phyloP scores from a whole-genome alignment of 1,140 invertebrate species.

The Ooceraea biroi region DNA sequence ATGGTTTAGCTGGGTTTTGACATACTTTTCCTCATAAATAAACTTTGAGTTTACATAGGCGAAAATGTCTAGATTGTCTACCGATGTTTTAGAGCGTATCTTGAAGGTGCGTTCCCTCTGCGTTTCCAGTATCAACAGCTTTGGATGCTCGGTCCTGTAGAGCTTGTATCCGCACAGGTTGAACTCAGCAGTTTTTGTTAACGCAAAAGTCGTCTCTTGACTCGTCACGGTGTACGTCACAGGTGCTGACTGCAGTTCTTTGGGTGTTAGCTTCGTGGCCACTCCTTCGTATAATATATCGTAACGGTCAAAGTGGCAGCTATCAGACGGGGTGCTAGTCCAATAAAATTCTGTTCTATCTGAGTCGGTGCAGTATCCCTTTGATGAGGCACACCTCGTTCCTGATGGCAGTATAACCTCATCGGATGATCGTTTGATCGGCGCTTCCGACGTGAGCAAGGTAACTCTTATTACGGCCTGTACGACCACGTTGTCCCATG shows the following conservation, averaged over 20 bases:
- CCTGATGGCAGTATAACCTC: too few species aligned
- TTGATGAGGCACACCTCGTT: too few species aligned
- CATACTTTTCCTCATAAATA: conserved; percentile 53
- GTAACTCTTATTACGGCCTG: too few species aligned
- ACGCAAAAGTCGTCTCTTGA: conserved; percentile 36
- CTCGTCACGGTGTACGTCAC: not conserved
- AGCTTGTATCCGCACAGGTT: conserved; percentile 24
- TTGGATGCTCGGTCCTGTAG: conserved; percentile 47
- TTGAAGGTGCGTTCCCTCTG: not conserved
- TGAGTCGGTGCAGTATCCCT: too few species aligned
- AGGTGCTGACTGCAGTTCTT: not conserved
- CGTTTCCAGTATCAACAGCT: conserved; percentile 53
- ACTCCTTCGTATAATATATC: conserved; percentile 57
- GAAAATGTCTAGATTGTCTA: conserved; percentile 67
- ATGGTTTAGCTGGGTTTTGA: conserved; percentile 4
- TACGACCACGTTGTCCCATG: too few species aligned
- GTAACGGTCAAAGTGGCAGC: conserved; percentile 53
- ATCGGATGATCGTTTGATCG: too few species aligned
- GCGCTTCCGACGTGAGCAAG: too few species aligned
- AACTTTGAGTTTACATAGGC: conserved; percentile 65
- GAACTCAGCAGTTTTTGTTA: not conserved
- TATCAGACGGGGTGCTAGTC: not conserved
- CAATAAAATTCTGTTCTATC: not conserved
- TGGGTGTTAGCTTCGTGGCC: not conserved
- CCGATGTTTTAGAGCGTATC: not conserved